Evolutionary conservation across 1,140 invertebrate genomes (phyloP), one percentile per base, ranked within the genome.

Genomic region (Phocides pigmalion): DNA sequence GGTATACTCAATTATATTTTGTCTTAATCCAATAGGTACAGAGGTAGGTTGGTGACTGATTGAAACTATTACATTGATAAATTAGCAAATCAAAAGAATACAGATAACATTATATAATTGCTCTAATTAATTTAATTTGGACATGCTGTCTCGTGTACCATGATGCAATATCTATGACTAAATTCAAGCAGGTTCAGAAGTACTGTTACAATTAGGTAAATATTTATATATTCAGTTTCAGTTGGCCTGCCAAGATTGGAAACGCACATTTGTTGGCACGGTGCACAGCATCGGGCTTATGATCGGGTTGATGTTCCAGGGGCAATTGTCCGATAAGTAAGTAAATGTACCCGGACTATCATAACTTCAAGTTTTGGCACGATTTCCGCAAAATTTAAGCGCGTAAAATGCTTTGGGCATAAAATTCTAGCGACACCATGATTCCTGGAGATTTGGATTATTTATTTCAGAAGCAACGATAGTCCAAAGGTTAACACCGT

Each of bases 201-300:
- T 22, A 22, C 6, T 5, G 22, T 22, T 39, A 14, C 11, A 39
- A 12, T 12, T 9, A 39, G 25, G 9, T 6, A 8, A 3, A 28
- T 28, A 28, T 28, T 28, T 28, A 28, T 8, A 28, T 3, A 28
- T 58, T 58, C 41, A 87, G 81, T 81, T 80, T 58, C 50, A 78
- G 9, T 61, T 85, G 11, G 82, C 69, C 9, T 83, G 82, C 68
- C 66, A 87, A 62, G 74, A 87, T 54, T 85, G 82, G 82, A 87
- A 85, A 46, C 66, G 81, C 4, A 83, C 81, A 1, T 72, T 85
- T 9, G 76, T 87, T 39, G 94, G 95, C 12, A 93, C 93, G 1
- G 75, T 93, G 6, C 94, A 95, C 76, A 82, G 75, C 47, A 72
- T 82, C 12, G 83, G 81, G 4, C 65, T 77, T 16, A 80, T 87